These are phyloP conservation scores for Clarias pachynema DNA, from an alignment of 2,797 vertebrate genomes.

Conservation along the genomic window DNA sequence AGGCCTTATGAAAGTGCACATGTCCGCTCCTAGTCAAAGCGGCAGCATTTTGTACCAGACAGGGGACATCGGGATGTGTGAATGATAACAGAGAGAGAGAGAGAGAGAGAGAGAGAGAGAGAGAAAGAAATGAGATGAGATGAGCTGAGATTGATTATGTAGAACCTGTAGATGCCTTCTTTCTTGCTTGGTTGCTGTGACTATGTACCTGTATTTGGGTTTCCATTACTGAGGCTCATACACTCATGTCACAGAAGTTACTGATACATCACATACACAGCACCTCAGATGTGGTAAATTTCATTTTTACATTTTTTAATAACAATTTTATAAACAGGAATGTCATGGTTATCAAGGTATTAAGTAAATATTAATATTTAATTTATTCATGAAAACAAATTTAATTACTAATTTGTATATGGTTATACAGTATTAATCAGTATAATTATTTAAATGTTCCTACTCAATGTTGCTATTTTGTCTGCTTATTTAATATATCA, in stretches of 20 bases:
- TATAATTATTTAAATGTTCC: no score
- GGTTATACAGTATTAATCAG: no score
- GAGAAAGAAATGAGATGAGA: neutral
- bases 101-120: neutral
- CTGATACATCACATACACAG: neutral
- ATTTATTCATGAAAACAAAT: no score
- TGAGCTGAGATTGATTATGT: neutral
- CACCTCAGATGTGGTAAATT: neutral
- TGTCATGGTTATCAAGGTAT: no score
- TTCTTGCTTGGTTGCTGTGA: slow-evolving; percentile 10
- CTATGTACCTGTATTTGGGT: neutral
- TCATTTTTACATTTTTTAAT: no score
- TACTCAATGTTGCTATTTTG: no score
- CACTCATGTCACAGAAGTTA: neutral
- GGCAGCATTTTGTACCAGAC: slow-evolving; percentile 57
- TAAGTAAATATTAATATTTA: no score
- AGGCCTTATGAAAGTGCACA: slow-evolving; percentile 58
- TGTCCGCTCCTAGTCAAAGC: slow-evolving; percentile 59
- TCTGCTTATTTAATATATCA: no score
- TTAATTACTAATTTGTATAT: no score
- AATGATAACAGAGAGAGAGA: neutral
- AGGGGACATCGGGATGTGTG: slow-evolving; percentile 38
- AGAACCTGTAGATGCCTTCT: neutral
- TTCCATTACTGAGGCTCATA: neutral
- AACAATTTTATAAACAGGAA: no score